A percentile compares a stretch with the other conserved stretches of the same genome.
phyloP scores from a whole-genome alignment of 2,888 invertebrate species.

The Brachypalpus laphriformis region DNA sequence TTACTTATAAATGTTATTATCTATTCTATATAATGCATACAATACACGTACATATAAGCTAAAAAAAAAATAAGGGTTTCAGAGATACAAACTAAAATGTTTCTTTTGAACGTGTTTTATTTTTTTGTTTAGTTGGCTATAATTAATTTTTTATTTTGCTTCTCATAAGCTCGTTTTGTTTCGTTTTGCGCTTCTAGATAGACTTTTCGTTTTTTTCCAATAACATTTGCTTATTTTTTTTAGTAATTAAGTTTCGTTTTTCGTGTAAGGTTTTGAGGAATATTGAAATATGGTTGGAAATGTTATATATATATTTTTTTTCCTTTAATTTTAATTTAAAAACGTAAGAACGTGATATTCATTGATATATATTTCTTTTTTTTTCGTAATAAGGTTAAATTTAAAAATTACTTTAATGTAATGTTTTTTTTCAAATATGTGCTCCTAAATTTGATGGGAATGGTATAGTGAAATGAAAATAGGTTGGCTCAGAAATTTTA shows the following conservation, averaged over 20 bases:
- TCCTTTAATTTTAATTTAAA: conserved; percentile 10
- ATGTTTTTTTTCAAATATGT: conserved; percentile 37
- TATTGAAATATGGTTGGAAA: conserved; percentile 2
- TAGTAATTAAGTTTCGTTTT: neutral
- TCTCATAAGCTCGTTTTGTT: neutral
- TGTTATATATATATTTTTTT: neutral
- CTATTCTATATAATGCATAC: conserved; percentile 47
- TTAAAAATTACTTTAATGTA: conserved; percentile 34
- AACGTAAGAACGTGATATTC: conserved; percentile 63
- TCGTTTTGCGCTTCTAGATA: neutral
- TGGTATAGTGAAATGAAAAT: too few relatives aligned
- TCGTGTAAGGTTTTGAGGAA: neutral
- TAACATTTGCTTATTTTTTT: conserved; percentile 5
- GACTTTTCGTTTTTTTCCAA: neutral
- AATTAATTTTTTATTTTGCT: neutral
- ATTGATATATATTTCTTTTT: conserved; percentile 43
- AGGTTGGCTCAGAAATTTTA: neutral
- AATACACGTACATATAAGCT: conserved; percentile 52
- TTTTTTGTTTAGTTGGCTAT: conserved; percentile 8
- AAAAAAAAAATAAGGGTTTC: conserved; percentile 65
- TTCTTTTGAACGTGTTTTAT: conserved; percentile 46
- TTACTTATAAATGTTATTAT: conserved; percentile 60
- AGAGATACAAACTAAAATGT: conserved; percentile 60
- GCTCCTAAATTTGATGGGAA: conserved; percentile 51
- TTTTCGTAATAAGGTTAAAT: conserved; percentile 51